Base-by-base conservation (phyloP, 2,888 invertebrate genomes). In the Anoplius nigerrimus region DNA sequence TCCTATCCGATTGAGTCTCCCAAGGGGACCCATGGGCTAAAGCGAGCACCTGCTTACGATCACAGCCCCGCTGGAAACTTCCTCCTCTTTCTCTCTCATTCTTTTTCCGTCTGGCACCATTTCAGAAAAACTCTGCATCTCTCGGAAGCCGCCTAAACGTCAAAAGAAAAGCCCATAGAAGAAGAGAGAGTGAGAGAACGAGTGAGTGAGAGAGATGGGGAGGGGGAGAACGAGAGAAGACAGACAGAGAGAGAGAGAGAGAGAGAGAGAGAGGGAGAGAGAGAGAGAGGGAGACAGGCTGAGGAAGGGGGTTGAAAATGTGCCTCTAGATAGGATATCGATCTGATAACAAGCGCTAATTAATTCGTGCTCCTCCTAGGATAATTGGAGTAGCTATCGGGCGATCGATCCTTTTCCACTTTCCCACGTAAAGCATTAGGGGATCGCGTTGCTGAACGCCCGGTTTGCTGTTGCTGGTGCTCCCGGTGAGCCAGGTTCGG, bases 281-380 rank as follows among this genome's bases (percentile, higher is more conserved):
- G 15, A 13, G 18, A 56, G 20, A 20, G 42, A 18, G 48, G 3
- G 16, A n/a, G n/a, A n/a, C 11, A 8, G 48, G 48, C 16, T 5
- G 52, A 52, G 27, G 51, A 43, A 11, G 43, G 18, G 62, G 43
- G n/a, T n/a, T n/a, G 11, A 59, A 59, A 60, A 63, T 74, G 70
- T 67, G 61, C 72, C 62, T 27, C 20, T 57, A 11, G 43, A 68
- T 73, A 45, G 57, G n/a, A n/a, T 45, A 51, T 58, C 62, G 73
- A 74, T 73, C 48, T 76, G 82, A 81, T 82, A 80, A 81, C 74
- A 69, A 69, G 67, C 74, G 74, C 78, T 86, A 85, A 86, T 86
- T 85, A 84, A 86, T 85, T 82, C 82, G 72, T 79, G 77, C 75
- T 83, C 79, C 82, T 81, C 75, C 74, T 72, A 76, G 74, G 80